Conservation (phyloP, 2,888 invertebrate genomes). For the Siphlonurus alternatus region DNA sequence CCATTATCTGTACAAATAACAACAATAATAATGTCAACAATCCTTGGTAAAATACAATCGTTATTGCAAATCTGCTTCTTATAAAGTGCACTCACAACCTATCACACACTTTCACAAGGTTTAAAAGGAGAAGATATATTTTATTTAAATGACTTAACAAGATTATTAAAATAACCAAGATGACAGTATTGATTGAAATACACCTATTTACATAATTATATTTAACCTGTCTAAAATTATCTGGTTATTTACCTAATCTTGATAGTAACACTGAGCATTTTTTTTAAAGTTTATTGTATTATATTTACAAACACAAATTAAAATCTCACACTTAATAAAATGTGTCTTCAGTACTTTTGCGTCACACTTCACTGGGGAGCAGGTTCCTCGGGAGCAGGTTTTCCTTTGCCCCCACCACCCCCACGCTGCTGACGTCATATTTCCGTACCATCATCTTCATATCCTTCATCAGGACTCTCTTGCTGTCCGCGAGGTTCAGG, state of each 20-base stretch:
- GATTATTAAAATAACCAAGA: no score
- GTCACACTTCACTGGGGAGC: neutral
- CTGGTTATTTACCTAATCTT: neutral
- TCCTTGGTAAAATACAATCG: neutral
- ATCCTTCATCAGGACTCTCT: slow-evolving; percentile 80
- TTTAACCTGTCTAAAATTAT: neutral
- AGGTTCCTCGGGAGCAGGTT: neutral
- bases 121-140: neutral
- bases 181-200: no score
- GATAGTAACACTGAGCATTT: neutral
- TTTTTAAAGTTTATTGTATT: no score
- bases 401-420: neutral
- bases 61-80: neutral
- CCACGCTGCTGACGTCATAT: slow-evolving; percentile 39
- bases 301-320: no score
- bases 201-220: no score
- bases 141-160: no score
- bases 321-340: no score
- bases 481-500: slow-evolving; percentile 68
- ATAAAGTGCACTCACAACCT: neutral
- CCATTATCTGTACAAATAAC: neutral
- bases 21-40: neutral
- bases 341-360: no score
- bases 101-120: neutral
- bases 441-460: slow-evolving; percentile 84